Conservation (phyloP, 2,797 vertebrate species). For the Diglossa cyanea region DNA sequence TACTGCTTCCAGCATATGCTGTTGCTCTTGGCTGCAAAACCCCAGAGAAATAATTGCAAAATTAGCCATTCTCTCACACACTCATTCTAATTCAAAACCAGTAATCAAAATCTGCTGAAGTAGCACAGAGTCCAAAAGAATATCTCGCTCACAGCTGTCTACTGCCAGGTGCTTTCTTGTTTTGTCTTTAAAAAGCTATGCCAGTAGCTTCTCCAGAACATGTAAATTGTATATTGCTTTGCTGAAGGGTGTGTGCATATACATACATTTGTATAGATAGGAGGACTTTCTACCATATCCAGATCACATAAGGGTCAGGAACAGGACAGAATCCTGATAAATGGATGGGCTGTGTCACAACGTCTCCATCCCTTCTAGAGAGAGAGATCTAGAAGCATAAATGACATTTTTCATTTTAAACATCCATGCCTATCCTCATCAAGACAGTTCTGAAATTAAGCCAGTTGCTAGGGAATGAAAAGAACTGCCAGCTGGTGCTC, state of each 20-base stretch:
- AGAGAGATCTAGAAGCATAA: background rate
- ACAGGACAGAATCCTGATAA: background rate
- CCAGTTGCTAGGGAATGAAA: conserved; percentile 57
- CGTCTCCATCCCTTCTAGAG: background rate
- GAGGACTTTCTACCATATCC: background rate
- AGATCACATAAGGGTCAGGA: background rate
- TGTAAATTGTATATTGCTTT: background rate
- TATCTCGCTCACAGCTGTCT: background rate
- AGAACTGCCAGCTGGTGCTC: conserved; percentile 58
- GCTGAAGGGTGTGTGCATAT: background rate
- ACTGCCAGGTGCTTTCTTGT: background rate
- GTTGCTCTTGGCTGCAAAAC: conserved; percentile 2
- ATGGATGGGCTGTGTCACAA: background rate
- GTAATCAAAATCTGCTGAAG: conserved; percentile 5
- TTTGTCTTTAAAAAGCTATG: background rate
- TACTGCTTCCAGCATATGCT: background rate
- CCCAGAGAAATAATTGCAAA: background rate
- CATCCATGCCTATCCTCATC: background rate
- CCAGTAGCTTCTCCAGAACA: background rate
- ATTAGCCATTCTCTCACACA: background rate
- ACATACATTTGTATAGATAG: background rate
- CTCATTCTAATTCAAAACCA: background rate
- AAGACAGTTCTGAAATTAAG: conserved; percentile 38
- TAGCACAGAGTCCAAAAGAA: background rate
- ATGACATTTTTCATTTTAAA: background rate